Conservation (phyloP, 2,888 invertebrate species). For the Formica aserva region DNA sequence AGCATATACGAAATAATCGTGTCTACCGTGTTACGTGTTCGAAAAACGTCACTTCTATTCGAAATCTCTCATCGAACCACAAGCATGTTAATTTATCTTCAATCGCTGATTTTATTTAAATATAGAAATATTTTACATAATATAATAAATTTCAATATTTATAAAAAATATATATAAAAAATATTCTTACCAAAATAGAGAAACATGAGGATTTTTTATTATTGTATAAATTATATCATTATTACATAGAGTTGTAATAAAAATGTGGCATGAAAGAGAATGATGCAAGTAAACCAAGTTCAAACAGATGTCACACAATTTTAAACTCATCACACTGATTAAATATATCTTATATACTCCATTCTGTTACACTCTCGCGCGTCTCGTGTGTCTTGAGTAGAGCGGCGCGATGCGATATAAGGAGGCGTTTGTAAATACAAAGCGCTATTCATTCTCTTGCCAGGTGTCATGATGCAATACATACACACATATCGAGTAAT, state of each 20-base stretch:
- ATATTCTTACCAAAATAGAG: not conserved
- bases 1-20: not conserved
- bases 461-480: conserved; percentile 70
- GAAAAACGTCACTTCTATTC: not conserved
- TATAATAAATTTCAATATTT: not conserved
- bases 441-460: conserved; percentile 67
- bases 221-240: not conserved
- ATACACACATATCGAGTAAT: conserved; percentile 68
- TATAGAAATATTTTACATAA: not conserved
- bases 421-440: conserved; percentile 64
- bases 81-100: not conserved
- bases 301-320: not conserved
- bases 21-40: not conserved
- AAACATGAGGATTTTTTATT: not conserved
- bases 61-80: not conserved
- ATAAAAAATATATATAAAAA: too few relatives aligned
- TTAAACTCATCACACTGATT: conserved; percentile 21
- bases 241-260: conserved; percentile 3
- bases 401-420: conserved; percentile 13
- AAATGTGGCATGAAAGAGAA: not conserved
- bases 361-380: conserved; percentile 29
- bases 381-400: conserved; percentile 35
- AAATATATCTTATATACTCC: conserved; percentile 21
- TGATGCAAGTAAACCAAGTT: not conserved
- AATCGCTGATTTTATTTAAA: not conserved